Percentiles rank a stretch among this genome's conserved stretches.
Conservation (phyloP, 2,797 vertebrate species). For the Ambastaia sidthimunki region DNA sequence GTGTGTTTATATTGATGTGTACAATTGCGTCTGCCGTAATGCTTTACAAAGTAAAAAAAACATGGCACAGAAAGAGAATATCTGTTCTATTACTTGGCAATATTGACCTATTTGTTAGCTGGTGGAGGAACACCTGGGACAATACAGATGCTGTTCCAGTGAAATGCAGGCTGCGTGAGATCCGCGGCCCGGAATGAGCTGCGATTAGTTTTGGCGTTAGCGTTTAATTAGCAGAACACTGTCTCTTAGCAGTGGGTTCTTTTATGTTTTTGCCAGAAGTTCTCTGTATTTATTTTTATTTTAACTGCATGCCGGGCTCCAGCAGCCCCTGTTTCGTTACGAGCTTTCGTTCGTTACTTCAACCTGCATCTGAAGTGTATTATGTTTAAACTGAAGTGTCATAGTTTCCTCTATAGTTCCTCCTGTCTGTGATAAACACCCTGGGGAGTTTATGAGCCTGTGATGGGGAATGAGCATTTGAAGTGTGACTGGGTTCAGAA, state of each 20-base stretch:
- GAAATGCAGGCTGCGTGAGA: slow-evolving; percentile 20
- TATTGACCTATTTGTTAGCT: slow-evolving; percentile 39
- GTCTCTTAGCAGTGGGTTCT: slow-evolving; percentile 34
- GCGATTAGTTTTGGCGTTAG: slow-evolving; percentile 28
- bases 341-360: background rate
- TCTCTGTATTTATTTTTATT: slow-evolving; percentile 17
- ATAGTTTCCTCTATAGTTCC: background rate
- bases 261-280: slow-evolving; percentile 42
- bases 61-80: slow-evolving; percentile 20
- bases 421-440: slow-evolving; percentile 12
- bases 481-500: slow-evolving; percentile 72
- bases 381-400: background rate
- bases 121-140: slow-evolving; percentile 26
- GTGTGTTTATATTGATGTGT: slow-evolving; percentile 51
- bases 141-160: slow-evolving; percentile 3
- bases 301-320: background rate
- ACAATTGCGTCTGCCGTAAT: slow-evolving; percentile 38
- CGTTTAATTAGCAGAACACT: slow-evolving; percentile 33
- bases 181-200: slow-evolving; percentile 33
- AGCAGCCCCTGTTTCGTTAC: background rate
- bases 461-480: slow-evolving; percentile 57
- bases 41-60: slow-evolving; percentile 16
- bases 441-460: slow-evolving; percentile 27
- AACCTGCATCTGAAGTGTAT: slow-evolving; percentile 16
- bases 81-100: slow-evolving; percentile 23